Conservation (phyloP, 2,113 vertebrate species). For the Rhinolophus ferrumequinum region DNA sequence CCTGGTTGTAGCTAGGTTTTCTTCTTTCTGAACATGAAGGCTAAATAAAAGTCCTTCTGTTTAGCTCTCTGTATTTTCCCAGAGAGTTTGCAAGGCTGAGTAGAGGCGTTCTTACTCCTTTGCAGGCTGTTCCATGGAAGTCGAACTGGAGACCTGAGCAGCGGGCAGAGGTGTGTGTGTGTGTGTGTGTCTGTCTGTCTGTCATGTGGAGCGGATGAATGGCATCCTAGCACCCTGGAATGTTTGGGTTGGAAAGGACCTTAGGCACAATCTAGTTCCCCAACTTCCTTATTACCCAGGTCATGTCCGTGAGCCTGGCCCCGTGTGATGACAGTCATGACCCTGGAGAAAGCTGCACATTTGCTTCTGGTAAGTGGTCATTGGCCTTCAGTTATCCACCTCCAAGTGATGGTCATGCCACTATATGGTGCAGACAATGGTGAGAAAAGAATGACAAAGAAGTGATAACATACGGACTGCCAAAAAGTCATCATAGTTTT, state of each 20-base stretch:
- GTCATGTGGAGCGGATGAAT: neutral
- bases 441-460: neutral
- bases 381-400: neutral
- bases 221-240: neutral
- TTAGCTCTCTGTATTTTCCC: neutral
- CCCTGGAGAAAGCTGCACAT: accelerated
- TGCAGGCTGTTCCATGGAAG: neutral
- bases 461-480: accelerated
- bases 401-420: neutral
- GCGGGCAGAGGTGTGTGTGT: too few species aligned
- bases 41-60: neutral
- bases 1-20: neutral
- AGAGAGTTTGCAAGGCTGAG: neutral
- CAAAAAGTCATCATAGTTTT: neutral
- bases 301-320: too few species aligned
- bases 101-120: neutral
- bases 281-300: neutral
- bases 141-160: neutral
- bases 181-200: neutral
- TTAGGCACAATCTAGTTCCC: neutral
- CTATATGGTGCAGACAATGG: neutral
- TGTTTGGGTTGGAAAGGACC: neutral
- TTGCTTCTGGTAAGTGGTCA: neutral
- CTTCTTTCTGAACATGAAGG: neutral
- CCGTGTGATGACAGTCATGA: neutral